These are phyloP conservation scores for Euleptes europaea DNA, from an alignment of 2,113 vertebrate species.

Conservation along the genomic window DNA sequence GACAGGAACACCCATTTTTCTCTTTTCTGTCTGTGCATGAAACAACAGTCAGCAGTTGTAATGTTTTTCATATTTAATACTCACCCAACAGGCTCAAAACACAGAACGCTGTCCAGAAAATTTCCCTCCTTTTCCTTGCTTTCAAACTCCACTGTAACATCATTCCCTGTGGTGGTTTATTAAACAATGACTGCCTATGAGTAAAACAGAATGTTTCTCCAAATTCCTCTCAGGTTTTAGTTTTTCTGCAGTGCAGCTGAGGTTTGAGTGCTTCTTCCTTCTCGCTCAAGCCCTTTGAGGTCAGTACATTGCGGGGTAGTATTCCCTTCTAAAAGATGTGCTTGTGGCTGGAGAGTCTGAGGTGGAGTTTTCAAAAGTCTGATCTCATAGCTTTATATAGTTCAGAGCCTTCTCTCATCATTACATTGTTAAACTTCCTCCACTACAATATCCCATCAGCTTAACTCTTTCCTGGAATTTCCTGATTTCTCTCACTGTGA, in stretches of 20 bases:
- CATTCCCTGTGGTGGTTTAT: constrained; percentile 46
- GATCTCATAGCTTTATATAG: constrained; percentile 55
- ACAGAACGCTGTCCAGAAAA: constrained; percentile 59
- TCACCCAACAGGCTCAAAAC: constrained; percentile 68
- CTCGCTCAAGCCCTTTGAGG: constrained; percentile 56
- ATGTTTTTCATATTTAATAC: not conserved
- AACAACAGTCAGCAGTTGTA: too few species aligned
- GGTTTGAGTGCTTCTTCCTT: constrained; percentile 40
- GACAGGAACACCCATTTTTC: not conserved
- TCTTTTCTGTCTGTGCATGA: not conserved
- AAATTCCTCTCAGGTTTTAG: constrained; percentile 22
- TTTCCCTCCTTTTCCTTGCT: constrained; percentile 56
- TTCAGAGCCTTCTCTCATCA: constrained; percentile 60
- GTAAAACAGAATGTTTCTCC: not conserved
- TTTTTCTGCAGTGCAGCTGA: constrained; percentile 48
- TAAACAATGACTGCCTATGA: not conserved
- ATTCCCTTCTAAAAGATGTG: constrained; percentile 61
- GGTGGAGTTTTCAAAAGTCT: constrained; percentile 58
- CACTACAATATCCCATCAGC: not conserved
- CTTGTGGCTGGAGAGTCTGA: constrained; percentile 42
- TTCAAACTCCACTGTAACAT: constrained; percentile 25
- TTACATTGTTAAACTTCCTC: constrained; percentile 56
- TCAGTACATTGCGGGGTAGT: constrained; percentile 54
- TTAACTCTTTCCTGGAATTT: constrained; percentile 68
- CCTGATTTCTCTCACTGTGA: not conserved